These are phyloP conservation scores for Austrolebias charrua DNA, from an alignment of 2,797 vertebrate species.

Conservation along the genomic window DNA sequence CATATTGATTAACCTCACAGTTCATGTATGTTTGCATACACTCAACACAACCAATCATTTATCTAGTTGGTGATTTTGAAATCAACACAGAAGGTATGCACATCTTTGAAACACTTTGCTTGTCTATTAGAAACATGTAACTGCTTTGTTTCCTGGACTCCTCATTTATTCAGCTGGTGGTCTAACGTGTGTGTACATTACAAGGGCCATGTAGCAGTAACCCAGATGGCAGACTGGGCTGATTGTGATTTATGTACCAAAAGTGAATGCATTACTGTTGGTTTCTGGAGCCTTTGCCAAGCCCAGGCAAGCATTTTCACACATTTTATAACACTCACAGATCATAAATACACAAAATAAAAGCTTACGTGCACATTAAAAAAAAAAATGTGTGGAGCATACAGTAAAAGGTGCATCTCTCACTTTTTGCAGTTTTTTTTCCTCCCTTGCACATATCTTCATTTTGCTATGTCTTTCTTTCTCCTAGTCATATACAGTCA, in stretches of 20 bases:
- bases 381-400: slow-evolving; percentile 8
- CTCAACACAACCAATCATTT: too few relatives aligned
- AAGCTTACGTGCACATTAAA: slow-evolving; percentile 8
- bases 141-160: slow-evolving; percentile 44
- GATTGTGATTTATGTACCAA: slow-evolving; percentile 79
- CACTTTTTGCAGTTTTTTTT: neutral
- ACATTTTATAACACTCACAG: slow-evolving; percentile 34
- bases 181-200: slow-evolving; percentile 72
- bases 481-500: neutral
- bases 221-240: slow-evolving; percentile 74
- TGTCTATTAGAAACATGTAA: slow-evolving; percentile 51
- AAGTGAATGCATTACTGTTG: slow-evolving; percentile 68
- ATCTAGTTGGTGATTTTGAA: too few relatives aligned
- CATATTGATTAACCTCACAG: neutral
- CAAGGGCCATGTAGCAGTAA: slow-evolving; percentile 74
- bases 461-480: neutral
- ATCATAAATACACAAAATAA: slow-evolving; percentile 27
- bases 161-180: slow-evolving; percentile 62
- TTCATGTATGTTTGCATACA: too few relatives aligned
- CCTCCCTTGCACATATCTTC: neutral
- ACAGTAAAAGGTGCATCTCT: slow-evolving; percentile 10
- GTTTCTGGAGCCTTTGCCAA: slow-evolving; percentile 64
- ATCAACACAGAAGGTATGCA: too few relatives aligned
- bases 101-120: slow-evolving; percentile 18
- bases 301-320: slow-evolving; percentile 53